phyloP scores from a whole-genome alignment of 2,113 vertebrate genomes.

The Dissostichus mawsoni region DNA sequence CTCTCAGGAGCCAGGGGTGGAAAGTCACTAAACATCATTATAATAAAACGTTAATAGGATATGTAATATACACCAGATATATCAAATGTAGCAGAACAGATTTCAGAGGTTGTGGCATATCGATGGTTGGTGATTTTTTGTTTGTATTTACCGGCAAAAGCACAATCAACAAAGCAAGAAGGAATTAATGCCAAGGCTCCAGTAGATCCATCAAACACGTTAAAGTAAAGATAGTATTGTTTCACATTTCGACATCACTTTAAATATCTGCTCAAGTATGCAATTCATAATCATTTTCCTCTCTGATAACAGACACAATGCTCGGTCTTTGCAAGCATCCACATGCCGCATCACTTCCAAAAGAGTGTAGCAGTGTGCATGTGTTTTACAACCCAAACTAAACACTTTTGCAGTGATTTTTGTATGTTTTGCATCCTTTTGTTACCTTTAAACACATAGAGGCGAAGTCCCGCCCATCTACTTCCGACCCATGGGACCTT shows the following conservation, averaged over 20 bases:
- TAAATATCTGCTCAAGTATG: not conserved
- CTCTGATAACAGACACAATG: constrained; percentile 40
- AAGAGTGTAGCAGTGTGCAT: constrained; percentile 68
- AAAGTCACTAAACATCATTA: too few relatives aligned
- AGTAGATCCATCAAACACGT: not conserved
- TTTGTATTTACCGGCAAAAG: too few relatives aligned
- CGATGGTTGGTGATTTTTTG: not conserved
- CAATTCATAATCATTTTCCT: constrained; percentile 1
- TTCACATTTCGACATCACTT: not conserved
- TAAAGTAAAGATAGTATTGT: not conserved
- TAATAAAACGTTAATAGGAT: not conserved
- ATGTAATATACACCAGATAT: not conserved
- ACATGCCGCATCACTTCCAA: constrained; percentile 77
- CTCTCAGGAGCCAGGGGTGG: too few relatives aligned
- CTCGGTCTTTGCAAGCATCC: constrained; percentile 66
- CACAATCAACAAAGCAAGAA: too few relatives aligned
- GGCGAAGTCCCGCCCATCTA: too few relatives aligned
- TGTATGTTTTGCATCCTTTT: constrained; percentile 85
- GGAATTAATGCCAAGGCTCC: not conserved
- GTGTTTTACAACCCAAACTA: constrained; percentile 86
- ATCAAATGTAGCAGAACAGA: not conserved
- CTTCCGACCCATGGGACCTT: too few relatives aligned
- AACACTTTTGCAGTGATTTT: constrained; percentile 85
- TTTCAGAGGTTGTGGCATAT: not conserved
- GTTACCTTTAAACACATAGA: constrained; percentile 13